Base-by-base conservation (phyloP, 2,113 vertebrate species). In the Mionectes macconnelli region DNA sequence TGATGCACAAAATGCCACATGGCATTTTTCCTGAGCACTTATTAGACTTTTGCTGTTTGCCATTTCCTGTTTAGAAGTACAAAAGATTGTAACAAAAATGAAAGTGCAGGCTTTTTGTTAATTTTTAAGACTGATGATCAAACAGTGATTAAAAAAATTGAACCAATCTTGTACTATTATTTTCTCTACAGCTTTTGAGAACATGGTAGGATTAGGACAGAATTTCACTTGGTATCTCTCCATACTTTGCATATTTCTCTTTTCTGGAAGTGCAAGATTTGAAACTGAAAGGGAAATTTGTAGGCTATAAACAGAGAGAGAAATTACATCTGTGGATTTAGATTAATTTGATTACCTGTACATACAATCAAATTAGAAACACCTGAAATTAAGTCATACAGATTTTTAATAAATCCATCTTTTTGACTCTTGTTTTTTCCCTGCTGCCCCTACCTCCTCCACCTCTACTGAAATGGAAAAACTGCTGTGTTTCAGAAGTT, bases 61-160 rank as follows among this genome's bases (percentile, higher is more conserved):
- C 89, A 89, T 95, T 93, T 90, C 55, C 59, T 90, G 53, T 70
- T 95, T 37, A 96, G 66, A 83, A 96, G 57, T 68, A 87, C 63
- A 39, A 60, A 96, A 94, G 23, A 27, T 49, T 33, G 3, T 39
- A 74, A 84, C 55, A 86, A 70, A 82, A 95, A 88, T 73, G 57
- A 89, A 97, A 86, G 21, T 49, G 44, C 7, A 81, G 90, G 16
- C 24, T 59, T 79, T 87, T 64, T 63, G 6, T 90, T 79, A 91
- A 52, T 73, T 89, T 31, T 49, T 87, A 66, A 85, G 9, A 30
- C 1, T 76, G 14, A 35, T n/a, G 23, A 75, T 78, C 73, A 89
- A 91, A 84, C 15, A 53, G 18, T 9, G 8, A 86, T 76, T 64
- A 0, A 18, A 67, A 62, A 30, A 85, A 53, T 4, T 1, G 1